A percentile compares a stretch with the other conserved stretches of the same genome.
These are phyloP conservation scores for Phalacrocorax carbo DNA, from an alignment of 2,113 vertebrate genomes.

Conservation along the genomic window DNA sequence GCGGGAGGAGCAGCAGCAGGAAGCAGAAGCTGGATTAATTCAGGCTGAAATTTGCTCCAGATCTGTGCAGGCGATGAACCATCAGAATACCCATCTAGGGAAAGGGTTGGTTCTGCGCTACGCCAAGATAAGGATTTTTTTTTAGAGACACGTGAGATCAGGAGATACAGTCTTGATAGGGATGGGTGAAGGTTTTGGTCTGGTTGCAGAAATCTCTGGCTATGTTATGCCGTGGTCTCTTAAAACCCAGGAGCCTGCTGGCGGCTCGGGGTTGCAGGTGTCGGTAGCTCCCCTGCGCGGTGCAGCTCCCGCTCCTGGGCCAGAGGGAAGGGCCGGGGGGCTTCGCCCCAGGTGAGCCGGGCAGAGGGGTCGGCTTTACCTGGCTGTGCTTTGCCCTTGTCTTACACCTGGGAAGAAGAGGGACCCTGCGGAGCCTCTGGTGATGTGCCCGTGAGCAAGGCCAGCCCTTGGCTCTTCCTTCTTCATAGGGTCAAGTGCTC, in stretches of 20 bases:
- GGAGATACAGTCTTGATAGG: rapidly evolving
- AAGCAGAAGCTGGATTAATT: neutral
- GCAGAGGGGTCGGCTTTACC: neutral
- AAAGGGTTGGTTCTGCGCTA: neutral
- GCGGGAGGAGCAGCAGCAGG: neutral
- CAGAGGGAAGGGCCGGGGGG: rapidly evolving
- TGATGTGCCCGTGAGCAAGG: rapidly evolving
- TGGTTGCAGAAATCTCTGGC: neutral
- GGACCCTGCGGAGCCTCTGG: rapidly evolving
- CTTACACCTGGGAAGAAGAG: rapidly evolving
- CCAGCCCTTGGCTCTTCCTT: neutral
- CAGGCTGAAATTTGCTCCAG: neutral
- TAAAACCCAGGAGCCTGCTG: rapidly evolving
- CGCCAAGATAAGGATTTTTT: rapidly evolving
- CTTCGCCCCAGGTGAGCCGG: neutral
- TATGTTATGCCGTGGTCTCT: rapidly evolving
- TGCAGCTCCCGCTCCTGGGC: neutral
- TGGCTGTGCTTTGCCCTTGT: neutral
- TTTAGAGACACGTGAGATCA: no score
- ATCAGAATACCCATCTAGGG: rapidly evolving
- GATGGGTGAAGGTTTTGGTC: neutral
- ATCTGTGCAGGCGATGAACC: neutral
- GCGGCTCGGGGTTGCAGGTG: rapidly evolving
- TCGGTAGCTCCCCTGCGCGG: neutral
- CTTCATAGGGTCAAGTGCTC: neutral